Evolutionary conservation across 2,113 vertebrate genomes (phyloP), one percentile per base, ranked within the genome.

Genomic region (Potamarius usumacintae): DNA sequence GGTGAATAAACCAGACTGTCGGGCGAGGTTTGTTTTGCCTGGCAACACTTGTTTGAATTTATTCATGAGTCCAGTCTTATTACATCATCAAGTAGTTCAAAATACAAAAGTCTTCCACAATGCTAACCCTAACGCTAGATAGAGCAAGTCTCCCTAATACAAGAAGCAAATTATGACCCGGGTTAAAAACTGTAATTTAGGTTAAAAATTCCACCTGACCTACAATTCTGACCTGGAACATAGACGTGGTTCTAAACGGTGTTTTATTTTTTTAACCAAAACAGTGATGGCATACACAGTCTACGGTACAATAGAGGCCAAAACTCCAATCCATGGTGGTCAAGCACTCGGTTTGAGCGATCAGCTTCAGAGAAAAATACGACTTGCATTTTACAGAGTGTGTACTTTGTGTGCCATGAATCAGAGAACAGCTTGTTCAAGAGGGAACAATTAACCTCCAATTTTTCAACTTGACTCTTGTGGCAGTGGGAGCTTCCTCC

Each of bases 401-500:
- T 90, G 87, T 90, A 90, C 90, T 82, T 80, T 86, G 90, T 79
- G 85, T 50, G 89, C 90, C 87, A 90, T 94, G 92, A 93, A 94
- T 94, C 93, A 89, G 74, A 86, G 81, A 34, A 71, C 83, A 87
- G 91, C 90, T 88, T 91, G 87, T 88, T 89, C 84, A 87, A 62
- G 80, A 79, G 86, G 89, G 90, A 92, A 91, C 89, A 93, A 92
- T 92, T 92, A 93, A 92, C 93, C 92, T 90, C 69, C 8, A 42
- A 65, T 81, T 83, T 53, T 72, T 83, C 71, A 85, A 69, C 84
- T 52, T 22, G 80, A 83, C 69, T 78, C 55, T 34, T 83, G 71
- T 63, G 27, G 52, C 50, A 78, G 52, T 78, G 52, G 52, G 52
- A 20, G 50, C 18, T 67, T 72, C 83, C 83, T 79, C 88, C 84